Base-by-base conservation (phyloP, 2,113 vertebrate genomes). In the Cygnus atratus region DNA sequence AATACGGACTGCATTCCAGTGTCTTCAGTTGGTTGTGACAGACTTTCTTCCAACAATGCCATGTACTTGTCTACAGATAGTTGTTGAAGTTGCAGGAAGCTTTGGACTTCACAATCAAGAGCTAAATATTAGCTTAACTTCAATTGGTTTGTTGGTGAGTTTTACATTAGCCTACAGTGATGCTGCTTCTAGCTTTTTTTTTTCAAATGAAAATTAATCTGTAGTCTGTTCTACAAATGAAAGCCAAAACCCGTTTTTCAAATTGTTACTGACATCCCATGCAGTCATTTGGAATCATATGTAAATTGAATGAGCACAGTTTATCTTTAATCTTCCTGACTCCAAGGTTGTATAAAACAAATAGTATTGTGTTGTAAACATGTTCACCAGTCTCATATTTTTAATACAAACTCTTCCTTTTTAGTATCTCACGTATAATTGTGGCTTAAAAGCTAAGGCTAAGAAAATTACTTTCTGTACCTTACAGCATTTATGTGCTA, bases 101-200 rank as follows among this genome's bases (percentile, higher is more conserved):
- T 99, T 99, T 97, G 99, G 99, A 78, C 98, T 99, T 96, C 99
- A 99, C 97, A 99, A 99, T 97, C 99, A 99, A 97, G 99, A 99
- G 95, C 98, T 99, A 90, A 99, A 99, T 97, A 99, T 99, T 98
- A 99, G 99, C 96, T 98, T 99, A 97, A 99, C 99, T 68, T 99
- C 99, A 90, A 99, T 99, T 87, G 99, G 99, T 78, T 98, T 99
- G 63, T 97, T 99, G 98, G 99, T 99, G 95, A 98, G 98, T 97
- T 80, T 88, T 79, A 58, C 52, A 52, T 91, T 76, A 93, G 84
- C 35, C 16, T 59, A 68, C 14, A 63, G 12, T 67, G 43, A 54
- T 87, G 39, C 37, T 71, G 37, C 50, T 84, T 84, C 58, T 59
- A 57, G 7, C 41, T 84, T 79, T 72, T 21, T 20, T 61, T 44